Percentiles rank a stretch among this genome's conserved stretches.
These are phyloP conservation scores for Scylla paramamosain DNA, from an alignment of 1,140 invertebrate genomes.

Conservation along the genomic window DNA sequence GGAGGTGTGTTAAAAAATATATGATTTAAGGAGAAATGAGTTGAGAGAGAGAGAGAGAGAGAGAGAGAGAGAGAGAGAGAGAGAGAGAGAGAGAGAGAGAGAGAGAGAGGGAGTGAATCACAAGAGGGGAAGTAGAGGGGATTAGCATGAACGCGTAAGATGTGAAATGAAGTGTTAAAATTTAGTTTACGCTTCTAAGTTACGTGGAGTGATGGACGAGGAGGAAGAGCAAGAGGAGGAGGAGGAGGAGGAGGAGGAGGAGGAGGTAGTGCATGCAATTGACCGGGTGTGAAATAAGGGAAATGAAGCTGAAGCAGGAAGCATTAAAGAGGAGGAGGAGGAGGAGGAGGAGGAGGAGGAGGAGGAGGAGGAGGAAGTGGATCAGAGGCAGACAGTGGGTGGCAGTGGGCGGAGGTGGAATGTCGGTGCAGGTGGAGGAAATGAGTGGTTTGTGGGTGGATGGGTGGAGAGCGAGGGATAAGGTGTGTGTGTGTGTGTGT, in stretches of 20 bases:
- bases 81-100: conserved; percentile 1
- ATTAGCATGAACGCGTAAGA: not conserved
- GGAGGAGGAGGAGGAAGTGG: too few relatives aligned
- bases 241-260: not conserved
- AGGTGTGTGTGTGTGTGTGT: conserved; percentile 10
- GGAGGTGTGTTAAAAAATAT: too few relatives aligned
- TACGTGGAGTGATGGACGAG: not conserved
- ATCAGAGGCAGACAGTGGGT: not conserved
- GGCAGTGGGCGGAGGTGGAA: not conserved
- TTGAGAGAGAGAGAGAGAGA: not conserved
- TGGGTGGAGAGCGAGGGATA: not conserved
- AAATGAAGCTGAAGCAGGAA: too few relatives aligned
- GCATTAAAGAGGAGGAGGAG: not conserved
- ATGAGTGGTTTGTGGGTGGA: not conserved
- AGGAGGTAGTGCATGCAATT: not conserved
- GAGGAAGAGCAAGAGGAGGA: not conserved
- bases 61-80: conserved; percentile 21
- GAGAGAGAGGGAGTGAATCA: not conserved
- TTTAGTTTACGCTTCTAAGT: not conserved
- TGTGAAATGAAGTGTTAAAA: conserved; percentile 3
- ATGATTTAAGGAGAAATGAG: too few relatives aligned
- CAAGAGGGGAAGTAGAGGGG: not conserved
- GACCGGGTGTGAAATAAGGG: not conserved
- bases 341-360: too few relatives aligned
- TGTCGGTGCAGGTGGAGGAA: not conserved